Percentiles rank a stretch among this genome's conserved stretches.
Conservation (phyloP, 1,140 invertebrate species). For the Conopomorpha cramerella region DNA sequence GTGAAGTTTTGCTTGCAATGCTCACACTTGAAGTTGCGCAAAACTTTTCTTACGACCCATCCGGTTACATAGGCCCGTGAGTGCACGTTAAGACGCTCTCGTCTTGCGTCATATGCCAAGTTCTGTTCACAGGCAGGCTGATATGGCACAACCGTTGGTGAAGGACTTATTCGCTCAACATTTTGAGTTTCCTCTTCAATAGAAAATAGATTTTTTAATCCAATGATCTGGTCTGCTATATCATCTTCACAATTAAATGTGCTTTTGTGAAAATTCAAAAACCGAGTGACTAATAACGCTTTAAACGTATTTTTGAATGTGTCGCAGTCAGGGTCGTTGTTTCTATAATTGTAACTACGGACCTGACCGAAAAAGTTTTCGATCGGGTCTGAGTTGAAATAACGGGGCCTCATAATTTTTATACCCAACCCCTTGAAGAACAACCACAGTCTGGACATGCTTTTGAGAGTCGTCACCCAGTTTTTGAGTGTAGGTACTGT, state of each 20-base stretch:
- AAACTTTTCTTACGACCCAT: conserved; percentile 9
- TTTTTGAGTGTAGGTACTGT: conserved; percentile 10
- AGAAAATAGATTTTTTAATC: conserved; percentile 6
- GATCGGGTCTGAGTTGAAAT: conserved; percentile 11
- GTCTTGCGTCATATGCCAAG: neutral
- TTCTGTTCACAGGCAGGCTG: neutral
- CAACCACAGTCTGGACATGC: conserved; percentile 7
- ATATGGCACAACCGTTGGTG: neutral
- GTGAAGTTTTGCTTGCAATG: conserved; percentile 4
- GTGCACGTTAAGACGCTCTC: conserved; percentile 9
- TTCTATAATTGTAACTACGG: conserved; percentile 11
- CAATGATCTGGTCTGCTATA: conserved; percentile 6
- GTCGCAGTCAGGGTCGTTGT: conserved; percentile 7
- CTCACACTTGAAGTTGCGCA: conserved; percentile 7
- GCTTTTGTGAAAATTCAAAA: conserved; percentile 7
- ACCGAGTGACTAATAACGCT: conserved; percentile 9
- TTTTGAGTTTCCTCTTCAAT: neutral
- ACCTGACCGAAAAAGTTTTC: conserved; percentile 13
- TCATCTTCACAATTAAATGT: conserved; percentile 13
- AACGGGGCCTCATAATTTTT: conserved; percentile 10
- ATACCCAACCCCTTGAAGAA: conserved; percentile 5
- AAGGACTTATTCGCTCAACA: neutral
- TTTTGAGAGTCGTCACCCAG: conserved; percentile 9
- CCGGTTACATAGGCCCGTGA: conserved; percentile 9
- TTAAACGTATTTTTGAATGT: conserved; percentile 8